Conservation (phyloP, 1,140 invertebrate species). For the Lasioglossum baleicum region DNA sequence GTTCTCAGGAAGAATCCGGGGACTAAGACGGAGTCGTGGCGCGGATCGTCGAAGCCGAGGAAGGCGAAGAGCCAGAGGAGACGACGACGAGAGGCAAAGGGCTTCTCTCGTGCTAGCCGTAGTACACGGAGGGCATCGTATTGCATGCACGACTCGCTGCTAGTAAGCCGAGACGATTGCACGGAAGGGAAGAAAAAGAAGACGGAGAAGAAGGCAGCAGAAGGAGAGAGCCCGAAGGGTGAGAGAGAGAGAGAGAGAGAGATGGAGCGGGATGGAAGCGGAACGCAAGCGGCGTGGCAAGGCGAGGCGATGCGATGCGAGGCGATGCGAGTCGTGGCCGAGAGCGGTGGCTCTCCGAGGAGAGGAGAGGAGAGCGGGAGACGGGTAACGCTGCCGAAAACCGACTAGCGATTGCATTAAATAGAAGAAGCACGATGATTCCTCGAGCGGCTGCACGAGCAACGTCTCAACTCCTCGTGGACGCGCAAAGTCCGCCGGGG, state of each 20-base stretch:
- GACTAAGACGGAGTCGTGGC: neutral
- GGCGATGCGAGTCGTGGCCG: slow-evolving; percentile 21
- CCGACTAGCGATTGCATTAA: slow-evolving; percentile 78
- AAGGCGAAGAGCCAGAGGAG: neutral
- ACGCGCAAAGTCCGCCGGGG: slow-evolving; percentile 15
- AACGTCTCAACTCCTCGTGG: slow-evolving; percentile 48
- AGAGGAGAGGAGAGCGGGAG: slow-evolving; percentile 35
- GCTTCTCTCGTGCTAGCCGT: slow-evolving; percentile 63
- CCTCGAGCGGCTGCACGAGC: slow-evolving; percentile 48
- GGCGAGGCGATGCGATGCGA: neutral
- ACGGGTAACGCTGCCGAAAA: slow-evolving; percentile 73
- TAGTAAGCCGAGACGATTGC: slow-evolving; percentile 79
- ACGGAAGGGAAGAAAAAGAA: slow-evolving; percentile 62
- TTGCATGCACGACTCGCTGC: slow-evolving; percentile 74
- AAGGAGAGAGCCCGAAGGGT: slow-evolving; percentile 19
- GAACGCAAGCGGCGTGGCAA: slow-evolving; percentile 26
- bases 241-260: slow-evolving; percentile 39
- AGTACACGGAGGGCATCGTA: slow-evolving; percentile 69
- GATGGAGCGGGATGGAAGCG: slow-evolving; percentile 50
- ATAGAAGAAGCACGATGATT: slow-evolving; percentile 70
- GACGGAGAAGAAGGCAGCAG: neutral
- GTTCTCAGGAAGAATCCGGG: slow-evolving; percentile 39
- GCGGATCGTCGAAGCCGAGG: slow-evolving; percentile 20
- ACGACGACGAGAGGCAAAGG: slow-evolving; percentile 50
- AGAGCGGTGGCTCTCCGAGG: too few species aligned